These are phyloP conservation scores for Mionectes macconnelli DNA, from an alignment of 2,113 vertebrate genomes.

Conservation along the genomic window DNA sequence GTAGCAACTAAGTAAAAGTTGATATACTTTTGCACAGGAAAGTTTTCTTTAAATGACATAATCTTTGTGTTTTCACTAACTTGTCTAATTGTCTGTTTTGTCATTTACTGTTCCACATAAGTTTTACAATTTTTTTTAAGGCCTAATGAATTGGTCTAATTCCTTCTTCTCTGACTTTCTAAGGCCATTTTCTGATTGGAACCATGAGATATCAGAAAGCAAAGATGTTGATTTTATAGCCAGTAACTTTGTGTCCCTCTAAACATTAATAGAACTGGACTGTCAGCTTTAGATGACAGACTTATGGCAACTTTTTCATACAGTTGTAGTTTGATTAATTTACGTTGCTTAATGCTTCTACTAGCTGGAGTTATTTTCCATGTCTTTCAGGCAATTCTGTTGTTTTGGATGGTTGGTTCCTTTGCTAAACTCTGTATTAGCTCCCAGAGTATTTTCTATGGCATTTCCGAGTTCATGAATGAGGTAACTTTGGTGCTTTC, in stretches of 20 bases:
- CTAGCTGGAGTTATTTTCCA: not conserved
- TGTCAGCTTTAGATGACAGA: not conserved
- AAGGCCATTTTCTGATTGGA: not conserved
- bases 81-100: not conserved
- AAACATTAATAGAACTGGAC: not conserved
- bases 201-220: not conserved
- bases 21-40: not conserved
- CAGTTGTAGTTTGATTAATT: not conserved
- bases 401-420: not conserved
- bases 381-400: not conserved
- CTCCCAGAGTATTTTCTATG: not conserved
- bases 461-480: not conserved
- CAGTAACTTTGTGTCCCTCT: not conserved
- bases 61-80: not conserved
- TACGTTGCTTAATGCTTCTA: not conserved
- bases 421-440: not conserved
- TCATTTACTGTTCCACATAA: not conserved
- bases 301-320: not conserved
- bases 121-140: not conserved
- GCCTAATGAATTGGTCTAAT: not conserved
- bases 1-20: not conserved
- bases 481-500: not conserved
- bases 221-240: not conserved
- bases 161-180: not conserved
- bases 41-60: not conserved